phyloP scores from a whole-genome alignment of 2,113 vertebrate species.

The Saimiri boliviensis region DNA sequence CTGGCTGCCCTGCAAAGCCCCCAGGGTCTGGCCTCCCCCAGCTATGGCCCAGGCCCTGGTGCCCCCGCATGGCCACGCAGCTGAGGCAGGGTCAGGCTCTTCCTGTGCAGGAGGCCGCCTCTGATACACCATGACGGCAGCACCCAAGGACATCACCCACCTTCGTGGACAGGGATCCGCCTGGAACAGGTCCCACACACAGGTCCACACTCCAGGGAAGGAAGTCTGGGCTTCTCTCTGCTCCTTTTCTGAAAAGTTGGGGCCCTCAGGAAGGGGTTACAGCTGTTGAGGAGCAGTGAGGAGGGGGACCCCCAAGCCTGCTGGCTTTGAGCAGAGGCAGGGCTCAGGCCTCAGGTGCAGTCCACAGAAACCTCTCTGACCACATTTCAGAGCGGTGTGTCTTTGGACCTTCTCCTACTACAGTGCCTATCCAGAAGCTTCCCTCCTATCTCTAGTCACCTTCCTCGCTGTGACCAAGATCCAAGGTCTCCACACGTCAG shows the following conservation, averaged over 20 bases:
- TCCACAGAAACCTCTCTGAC: background rate
- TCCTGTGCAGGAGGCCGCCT: accelerated
- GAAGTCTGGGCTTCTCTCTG: background rate
- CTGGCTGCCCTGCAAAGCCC: background rate
- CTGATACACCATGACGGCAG: no score
- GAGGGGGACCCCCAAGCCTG: background rate
- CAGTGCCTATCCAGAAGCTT: background rate
- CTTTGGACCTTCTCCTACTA: accelerated
- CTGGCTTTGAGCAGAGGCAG: background rate
- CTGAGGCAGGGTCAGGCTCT: background rate
- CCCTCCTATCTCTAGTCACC: background rate
- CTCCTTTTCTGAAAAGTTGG: background rate
- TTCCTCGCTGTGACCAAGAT: background rate
- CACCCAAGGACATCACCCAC: background rate
- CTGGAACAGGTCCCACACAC: no score
- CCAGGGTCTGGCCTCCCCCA: background rate
- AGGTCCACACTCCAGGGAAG: background rate
- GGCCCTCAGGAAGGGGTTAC: no score
- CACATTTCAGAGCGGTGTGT: background rate
- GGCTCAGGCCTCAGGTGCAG: background rate
- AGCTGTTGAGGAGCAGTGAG: background rate
- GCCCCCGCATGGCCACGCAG: background rate
- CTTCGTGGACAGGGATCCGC: background rate
- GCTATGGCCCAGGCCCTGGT: background rate
- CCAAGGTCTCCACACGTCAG: background rate